Percentiles rank a stretch among this genome's conserved stretches.
phyloP scores from a whole-genome alignment of 2,888 invertebrate species.

The Euclidia mi region DNA sequence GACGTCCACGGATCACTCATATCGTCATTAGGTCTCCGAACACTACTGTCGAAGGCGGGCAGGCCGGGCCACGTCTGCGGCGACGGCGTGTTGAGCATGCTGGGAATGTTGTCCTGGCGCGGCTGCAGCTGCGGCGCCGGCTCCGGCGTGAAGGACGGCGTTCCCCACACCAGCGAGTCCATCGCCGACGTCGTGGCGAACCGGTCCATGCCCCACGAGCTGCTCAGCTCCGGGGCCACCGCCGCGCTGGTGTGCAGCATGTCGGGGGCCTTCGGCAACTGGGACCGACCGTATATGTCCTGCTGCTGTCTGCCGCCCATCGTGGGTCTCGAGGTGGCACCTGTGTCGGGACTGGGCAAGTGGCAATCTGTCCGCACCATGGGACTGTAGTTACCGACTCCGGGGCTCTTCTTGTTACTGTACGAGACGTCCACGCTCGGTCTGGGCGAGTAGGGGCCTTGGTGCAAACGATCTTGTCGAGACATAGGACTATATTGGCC shows the following conservation, averaged over 20 bases:
- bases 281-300: conserved; percentile 72
- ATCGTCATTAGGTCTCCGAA: conserved; percentile 68
- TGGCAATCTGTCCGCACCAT: conserved; percentile 83
- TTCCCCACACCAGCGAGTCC: conserved; percentile 80
- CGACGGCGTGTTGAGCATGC: conserved; percentile 76
- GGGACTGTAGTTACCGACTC: conserved; percentile 82
- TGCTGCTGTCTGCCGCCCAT: conserved; percentile 63
- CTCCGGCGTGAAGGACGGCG: conserved; percentile 63
- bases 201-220: conserved; percentile 76
- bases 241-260: conserved; percentile 67
- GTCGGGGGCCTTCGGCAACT: conserved; percentile 73
- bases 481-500: conserved; percentile 86
- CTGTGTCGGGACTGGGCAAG: conserved; percentile 79
- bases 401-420: conserved; percentile 81
- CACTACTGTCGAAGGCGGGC: conserved; percentile 73
- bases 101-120: conserved; percentile 67
- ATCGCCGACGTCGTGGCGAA: conserved; percentile 70
- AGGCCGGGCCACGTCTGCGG: conserved; percentile 76
- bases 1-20: conserved; percentile 80
- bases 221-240: conserved; percentile 69
- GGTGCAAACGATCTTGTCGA: conserved; percentile 79
- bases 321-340: conserved; percentile 64
- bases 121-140: conserved; percentile 57
- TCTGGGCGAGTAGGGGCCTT: conserved; percentile 83
- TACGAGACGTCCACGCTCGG: conserved; percentile 79